Base-by-base conservation (phyloP, 2,888 invertebrate species). In the Hipparchia semele region DNA sequence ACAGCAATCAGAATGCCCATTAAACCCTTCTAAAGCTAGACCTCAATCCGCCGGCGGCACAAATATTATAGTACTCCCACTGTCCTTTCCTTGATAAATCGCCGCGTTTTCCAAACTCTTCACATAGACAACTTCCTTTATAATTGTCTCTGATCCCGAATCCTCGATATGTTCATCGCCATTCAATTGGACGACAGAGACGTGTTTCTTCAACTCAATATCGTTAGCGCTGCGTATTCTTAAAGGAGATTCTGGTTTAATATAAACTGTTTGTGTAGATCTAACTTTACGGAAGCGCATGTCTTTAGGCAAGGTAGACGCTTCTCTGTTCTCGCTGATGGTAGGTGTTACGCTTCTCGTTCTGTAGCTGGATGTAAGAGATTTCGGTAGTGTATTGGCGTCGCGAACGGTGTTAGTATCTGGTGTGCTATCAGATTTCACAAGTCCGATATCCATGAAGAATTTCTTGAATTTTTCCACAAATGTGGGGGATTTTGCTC, bases 401-500 rank as follows among this genome's bases (percentile, higher is more conserved):
- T 83, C 82, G 1, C 70, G 89, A 0, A 85, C 61, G 4, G 83
- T n/a, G n/a, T n/a, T 81, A 2, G 82, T 80, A 13, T 82, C 76
- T 0, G 84, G 79, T 0, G 69, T 79, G 54, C 87, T 89, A 0
- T 89, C 91, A 0, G 87, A 73, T 78, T 89, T 92, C 0, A 89
- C 92, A 13, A 93, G 78, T 0, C 93, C 93, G 0, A 94, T 90
- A 69, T 94, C 93, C 1, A 86, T 80, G 79, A 94, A 93, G 82
- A 93, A 94, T 74, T 92, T 90, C 77, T 91, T 94, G 75, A 92
- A 94, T 78, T 92, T 92, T 78, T 94, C 92, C 0, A 94, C 92
- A 69, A 94, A 94, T 0, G 92, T 92, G 0, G 94, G 94, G 0
- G 94, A 94, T 77, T 90, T 91, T 0, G 93, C 87, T 82, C 93